Evolutionary conservation across 2,797 vertebrate species (phyloP), one percentile per base, ranked within the genome.

Genomic region (Hybognathus amarus): DNA sequence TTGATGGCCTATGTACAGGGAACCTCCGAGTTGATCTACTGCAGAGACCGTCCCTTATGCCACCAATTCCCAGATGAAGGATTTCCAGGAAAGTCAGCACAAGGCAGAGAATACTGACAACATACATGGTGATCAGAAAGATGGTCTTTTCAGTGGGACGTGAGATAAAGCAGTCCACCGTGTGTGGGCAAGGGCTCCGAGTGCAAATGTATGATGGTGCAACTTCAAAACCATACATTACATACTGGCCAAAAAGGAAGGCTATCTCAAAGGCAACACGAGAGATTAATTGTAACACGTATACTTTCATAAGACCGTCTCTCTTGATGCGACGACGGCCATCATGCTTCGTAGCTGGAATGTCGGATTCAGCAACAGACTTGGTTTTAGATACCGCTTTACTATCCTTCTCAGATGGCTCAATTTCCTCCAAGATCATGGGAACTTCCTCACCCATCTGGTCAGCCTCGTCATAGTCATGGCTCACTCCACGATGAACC

Each of bases 91-190:
- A 0, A 63, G 95, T 97, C 87, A 97, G 94, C 76, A 96, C 82
- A 81, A 97, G 92, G 89, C 96, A 97, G 87, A 97, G 94, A 52
- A 94, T 91, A 0, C 96, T 96, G 81, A 97, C 96, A 0, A 95
- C 94, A 0, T 97, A 97, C 97, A 97, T 97, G 86, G 96, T 90
- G 69, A 96, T 89, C 68, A 97, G 93, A 89, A 98, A 98, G 90
- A 97, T 96, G 18, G 96, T 96, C 90, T 97, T 97, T 92, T 97
- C 97, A 0, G 96, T 98, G 83, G 96, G 97, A 1, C 97, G 88
- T 1, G 97, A 98, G 85, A 98, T 94, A 1, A 97, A 97, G 91
- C 97, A 97, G 90, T 98, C 97, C 11, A 98, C 96, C 0, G 90
- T 95, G 91, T 97, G 96, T 0, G 96, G 97, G 88, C 97, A 97